Evolutionary conservation across 2,113 vertebrate species (phyloP).

Genomic region (Falco punctatus): DNA sequence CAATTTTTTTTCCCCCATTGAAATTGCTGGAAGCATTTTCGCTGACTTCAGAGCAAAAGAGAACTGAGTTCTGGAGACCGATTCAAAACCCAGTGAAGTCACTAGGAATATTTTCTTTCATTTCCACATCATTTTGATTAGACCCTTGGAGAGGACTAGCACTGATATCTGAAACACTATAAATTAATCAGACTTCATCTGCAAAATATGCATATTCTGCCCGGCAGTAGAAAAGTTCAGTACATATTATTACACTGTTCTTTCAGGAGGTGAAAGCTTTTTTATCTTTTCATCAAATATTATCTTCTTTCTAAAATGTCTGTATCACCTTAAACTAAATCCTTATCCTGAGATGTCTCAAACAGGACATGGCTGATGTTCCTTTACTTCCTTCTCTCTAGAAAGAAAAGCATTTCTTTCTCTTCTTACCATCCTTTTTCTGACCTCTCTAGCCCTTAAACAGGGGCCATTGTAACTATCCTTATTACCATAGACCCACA

Average conservation of each 20-base stretch:
- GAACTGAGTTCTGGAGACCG: background rate
- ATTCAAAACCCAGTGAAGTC: background rate
- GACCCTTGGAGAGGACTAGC: conserved; percentile 18
- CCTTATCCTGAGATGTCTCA: background rate
- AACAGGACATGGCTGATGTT: background rate
- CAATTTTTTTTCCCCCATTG: background rate
- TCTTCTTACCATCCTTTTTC: background rate
- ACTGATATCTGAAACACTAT: background rate
- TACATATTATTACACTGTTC: background rate
- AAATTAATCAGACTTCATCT: conserved; percentile 17
- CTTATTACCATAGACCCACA: fast-evolving
- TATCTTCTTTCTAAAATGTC: conserved; percentile 23
- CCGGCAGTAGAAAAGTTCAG: background rate
- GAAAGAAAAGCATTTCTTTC: background rate
- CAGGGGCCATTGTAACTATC: background rate
- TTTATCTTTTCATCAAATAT: conserved; percentile 42
- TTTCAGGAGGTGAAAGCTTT: conserved; percentile 7
- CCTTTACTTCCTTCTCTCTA: background rate
- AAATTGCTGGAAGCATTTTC: background rate
- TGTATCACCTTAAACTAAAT: background rate
- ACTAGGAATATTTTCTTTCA: background rate
- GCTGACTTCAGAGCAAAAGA: background rate
- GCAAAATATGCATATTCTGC: background rate
- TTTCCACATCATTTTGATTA: conserved; percentile 42
- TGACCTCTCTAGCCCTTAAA: background rate